Conservation (phyloP, 2,113 vertebrate species). For the Etheostoma spectabile region DNA sequence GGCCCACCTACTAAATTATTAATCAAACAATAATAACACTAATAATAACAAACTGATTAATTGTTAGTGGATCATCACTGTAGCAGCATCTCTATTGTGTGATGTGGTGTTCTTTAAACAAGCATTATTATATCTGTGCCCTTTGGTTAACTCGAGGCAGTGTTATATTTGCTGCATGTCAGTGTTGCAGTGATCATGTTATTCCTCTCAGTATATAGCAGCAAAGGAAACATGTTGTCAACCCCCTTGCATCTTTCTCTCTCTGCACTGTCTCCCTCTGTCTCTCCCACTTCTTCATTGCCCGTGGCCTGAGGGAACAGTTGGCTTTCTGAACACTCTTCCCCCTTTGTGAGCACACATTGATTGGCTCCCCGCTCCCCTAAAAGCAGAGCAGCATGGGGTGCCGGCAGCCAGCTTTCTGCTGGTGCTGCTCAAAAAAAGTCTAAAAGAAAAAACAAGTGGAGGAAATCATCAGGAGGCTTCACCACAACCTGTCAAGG, state of each 20-base stretch:
- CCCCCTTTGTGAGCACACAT: slow-evolving; percentile 80
- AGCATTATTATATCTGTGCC: neutral
- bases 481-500: slow-evolving; percentile 68
- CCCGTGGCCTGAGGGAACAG: slow-evolving; percentile 80
- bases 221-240: slow-evolving; percentile 77
- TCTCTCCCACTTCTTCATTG: slow-evolving; percentile 69
- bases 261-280: slow-evolving; percentile 60
- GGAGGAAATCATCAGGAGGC: slow-evolving; percentile 72
- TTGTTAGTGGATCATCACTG: neutral
- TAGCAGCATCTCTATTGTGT: neutral
- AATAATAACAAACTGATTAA: neutral
- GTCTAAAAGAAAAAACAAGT: slow-evolving; percentile 48
- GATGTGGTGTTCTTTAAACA: neutral
- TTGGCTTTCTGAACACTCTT: slow-evolving; percentile 81
- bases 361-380: slow-evolving; percentile 78
- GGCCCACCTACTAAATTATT: neutral
- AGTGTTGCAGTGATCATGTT: slow-evolving; percentile 63
- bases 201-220: slow-evolving; percentile 57
- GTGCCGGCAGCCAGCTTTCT: slow-evolving; percentile 73
- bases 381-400: slow-evolving; percentile 81
- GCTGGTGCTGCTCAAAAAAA: slow-evolving; percentile 66
- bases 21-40: neutral
- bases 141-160: slow-evolving; percentile 7
- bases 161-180: slow-evolving; percentile 29
- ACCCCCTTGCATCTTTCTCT: slow-evolving; percentile 54